Evolutionary conservation across 2,888 invertebrate genomes (phyloP).

Genomic region (Acanthococcus lagerstroemiae): DNA sequence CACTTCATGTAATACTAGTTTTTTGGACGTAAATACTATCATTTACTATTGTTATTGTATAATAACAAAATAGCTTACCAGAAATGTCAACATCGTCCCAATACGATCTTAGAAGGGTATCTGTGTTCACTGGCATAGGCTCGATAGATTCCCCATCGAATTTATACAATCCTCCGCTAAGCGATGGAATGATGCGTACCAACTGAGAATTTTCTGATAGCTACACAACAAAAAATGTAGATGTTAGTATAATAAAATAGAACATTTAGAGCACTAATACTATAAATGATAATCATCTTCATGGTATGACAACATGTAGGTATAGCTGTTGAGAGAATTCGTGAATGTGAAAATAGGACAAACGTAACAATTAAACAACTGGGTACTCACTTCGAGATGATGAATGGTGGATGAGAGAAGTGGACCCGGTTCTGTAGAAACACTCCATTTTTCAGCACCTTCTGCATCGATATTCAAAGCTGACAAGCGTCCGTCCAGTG

Average conservation of each 20-base stretch:
- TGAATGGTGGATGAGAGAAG: conserved; percentile 83
- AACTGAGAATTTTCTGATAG: conserved; percentile 72
- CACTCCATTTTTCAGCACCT: conserved; percentile 64
- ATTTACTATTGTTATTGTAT: too few relatives aligned
- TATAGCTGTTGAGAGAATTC: too few relatives aligned
- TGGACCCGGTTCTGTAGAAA: conserved; percentile 63
- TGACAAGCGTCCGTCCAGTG: conserved; percentile 78
- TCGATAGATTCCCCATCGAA: conserved; percentile 82
- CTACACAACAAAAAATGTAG: conserved; percentile 43
- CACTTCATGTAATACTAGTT: too few relatives aligned
- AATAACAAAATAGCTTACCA: too few relatives aligned
- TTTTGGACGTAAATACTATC: too few relatives aligned
- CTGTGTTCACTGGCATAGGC: conserved; percentile 70
- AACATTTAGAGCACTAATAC: too few relatives aligned
- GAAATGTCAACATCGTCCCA: conserved; percentile 76
- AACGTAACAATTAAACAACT: too few relatives aligned
- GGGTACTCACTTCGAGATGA: conserved; percentile 71
- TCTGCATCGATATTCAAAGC: conserved; percentile 60
- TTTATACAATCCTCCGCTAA: conserved; percentile 83
- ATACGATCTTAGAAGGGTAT: conserved; percentile 74
- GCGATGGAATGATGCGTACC: conserved; percentile 82
- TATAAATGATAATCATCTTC: too few relatives aligned
- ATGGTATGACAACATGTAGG: too few relatives aligned
- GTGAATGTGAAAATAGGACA: too few relatives aligned
- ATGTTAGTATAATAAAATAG: too few relatives aligned